Evolutionary conservation across 2,888 invertebrate species (phyloP).

Genomic region (Diploptera punctata): DNA sequence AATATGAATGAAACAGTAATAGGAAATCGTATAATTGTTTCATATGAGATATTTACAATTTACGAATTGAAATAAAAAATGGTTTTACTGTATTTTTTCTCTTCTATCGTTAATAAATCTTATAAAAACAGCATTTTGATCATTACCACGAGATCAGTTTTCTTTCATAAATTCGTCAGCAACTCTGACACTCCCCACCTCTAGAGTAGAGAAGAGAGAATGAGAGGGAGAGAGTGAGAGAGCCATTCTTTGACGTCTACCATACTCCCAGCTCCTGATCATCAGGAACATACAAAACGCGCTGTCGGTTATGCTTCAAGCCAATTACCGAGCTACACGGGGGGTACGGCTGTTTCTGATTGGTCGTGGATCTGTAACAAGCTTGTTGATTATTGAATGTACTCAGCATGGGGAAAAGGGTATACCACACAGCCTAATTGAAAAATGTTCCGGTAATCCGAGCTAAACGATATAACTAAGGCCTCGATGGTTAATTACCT

Average conservation of each 20-base stretch:
- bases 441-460: slow-evolving; percentile 42
- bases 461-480: slow-evolving; percentile 43
- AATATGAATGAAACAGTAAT: too few species aligned
- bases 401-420: slow-evolving; percentile 32
- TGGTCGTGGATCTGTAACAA: slow-evolving; percentile 40
- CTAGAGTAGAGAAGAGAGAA: background rate
- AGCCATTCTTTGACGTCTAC: slow-evolving; percentile 17
- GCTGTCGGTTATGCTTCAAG: slow-evolving; percentile 38
- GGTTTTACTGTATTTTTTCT: too few species aligned
- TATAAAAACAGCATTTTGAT: background rate
- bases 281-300: slow-evolving; percentile 30
- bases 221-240: background rate
- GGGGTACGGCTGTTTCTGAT: slow-evolving; percentile 42
- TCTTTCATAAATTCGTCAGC: background rate
- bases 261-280: background rate
- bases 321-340: slow-evolving; percentile 41
- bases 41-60: too few species aligned
- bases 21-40: too few species aligned
- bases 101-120: background rate
- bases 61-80: too few species aligned
- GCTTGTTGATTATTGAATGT: slow-evolving; percentile 38
- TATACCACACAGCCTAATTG: slow-evolving; percentile 39
- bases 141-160: background rate
- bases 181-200: background rate
- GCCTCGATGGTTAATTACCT: slow-evolving; percentile 42